Conservation (phyloP, 2,113 vertebrate genomes). For the Callithrix jacchus region DNA sequence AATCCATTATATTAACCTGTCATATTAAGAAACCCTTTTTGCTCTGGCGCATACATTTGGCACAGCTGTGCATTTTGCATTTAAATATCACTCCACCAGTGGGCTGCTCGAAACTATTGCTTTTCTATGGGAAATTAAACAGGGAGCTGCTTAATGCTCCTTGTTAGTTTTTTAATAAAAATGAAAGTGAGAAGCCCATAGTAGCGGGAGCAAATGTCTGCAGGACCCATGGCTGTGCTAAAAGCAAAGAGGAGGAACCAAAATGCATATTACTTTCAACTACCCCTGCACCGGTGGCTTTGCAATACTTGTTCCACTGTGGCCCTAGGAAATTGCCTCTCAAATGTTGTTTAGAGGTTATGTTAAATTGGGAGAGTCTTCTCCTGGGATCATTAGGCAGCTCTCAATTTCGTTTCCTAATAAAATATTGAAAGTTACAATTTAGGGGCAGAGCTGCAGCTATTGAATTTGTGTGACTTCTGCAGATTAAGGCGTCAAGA, state of each 20-base stretch:
- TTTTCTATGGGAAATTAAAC: conserved; percentile 80
- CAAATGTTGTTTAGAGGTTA: conserved; percentile 78
- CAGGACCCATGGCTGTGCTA: conserved; percentile 63
- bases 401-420: conserved; percentile 79
- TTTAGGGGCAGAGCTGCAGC: conserved; percentile 65
- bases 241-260: conserved; percentile 71
- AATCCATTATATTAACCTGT: conserved; percentile 67
- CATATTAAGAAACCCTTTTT: conserved; percentile 64
- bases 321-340: conserved; percentile 62
- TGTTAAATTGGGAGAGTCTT: conserved; percentile 76
- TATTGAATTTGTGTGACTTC: conserved; percentile 73
- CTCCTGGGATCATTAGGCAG: conserved; percentile 82
- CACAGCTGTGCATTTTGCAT: conserved; percentile 72
- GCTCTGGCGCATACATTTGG: conserved; percentile 57
- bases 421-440: conserved; percentile 78
- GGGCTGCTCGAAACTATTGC: conserved; percentile 70
- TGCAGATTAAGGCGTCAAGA: conserved; percentile 20
- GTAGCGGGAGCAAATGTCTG: conserved; percentile 62
- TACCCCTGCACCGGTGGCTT: conserved; percentile 39
- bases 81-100: conserved; percentile 73
- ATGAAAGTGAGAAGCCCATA: conserved; percentile 69
- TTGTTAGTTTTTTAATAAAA: conserved; percentile 80
- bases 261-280: conserved; percentile 70
- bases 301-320: conserved; percentile 60
- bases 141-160: conserved; percentile 76